These are phyloP conservation scores for Zygogramma bicolorata DNA, from an alignment of 2,888 invertebrate genomes.

Conservation along the genomic window DNA sequence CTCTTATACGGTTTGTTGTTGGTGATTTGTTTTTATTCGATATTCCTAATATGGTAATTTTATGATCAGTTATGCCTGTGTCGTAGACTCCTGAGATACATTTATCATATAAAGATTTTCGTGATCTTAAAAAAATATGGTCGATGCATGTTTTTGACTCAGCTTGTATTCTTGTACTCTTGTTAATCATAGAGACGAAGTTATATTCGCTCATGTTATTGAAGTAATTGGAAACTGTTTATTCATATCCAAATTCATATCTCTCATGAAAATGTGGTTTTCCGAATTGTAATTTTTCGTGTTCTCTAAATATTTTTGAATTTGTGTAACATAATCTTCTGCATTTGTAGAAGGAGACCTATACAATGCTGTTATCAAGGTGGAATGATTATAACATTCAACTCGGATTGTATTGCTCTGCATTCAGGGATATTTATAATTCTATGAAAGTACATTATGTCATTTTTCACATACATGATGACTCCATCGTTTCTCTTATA, in stretches of 20 bases:
- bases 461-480: no score
- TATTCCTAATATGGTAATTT: constrained; percentile 11
- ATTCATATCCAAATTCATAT: neutral
- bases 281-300: neutral
- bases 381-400: neutral
- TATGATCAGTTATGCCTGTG: constrained; percentile 5
- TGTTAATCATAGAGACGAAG: constrained; percentile 9
- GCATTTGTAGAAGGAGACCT: constrained; percentile 9
- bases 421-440: constrained; percentile 6
- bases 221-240: constrained; percentile 10
- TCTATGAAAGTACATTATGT: neutral
- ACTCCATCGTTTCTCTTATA: no score
- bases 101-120: neutral
- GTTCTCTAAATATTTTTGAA: neutral
- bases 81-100: constrained; percentile 14
- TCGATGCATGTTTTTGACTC: constrained; percentile 10
- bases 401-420: neutral
- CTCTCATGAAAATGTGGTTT: constrained; percentile 10
- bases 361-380: constrained; percentile 13
- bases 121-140: constrained; percentile 10
- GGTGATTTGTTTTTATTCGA: neutral
- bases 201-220: constrained; percentile 13
- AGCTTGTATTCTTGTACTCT: constrained; percentile 2
- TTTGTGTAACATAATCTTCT: constrained; percentile 4
- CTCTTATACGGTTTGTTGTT: neutral